Evolutionary conservation across 1,140 invertebrate species (phyloP), one percentile per base, ranked within the genome.

Genomic region (Cyclargus thomasi): DNA sequence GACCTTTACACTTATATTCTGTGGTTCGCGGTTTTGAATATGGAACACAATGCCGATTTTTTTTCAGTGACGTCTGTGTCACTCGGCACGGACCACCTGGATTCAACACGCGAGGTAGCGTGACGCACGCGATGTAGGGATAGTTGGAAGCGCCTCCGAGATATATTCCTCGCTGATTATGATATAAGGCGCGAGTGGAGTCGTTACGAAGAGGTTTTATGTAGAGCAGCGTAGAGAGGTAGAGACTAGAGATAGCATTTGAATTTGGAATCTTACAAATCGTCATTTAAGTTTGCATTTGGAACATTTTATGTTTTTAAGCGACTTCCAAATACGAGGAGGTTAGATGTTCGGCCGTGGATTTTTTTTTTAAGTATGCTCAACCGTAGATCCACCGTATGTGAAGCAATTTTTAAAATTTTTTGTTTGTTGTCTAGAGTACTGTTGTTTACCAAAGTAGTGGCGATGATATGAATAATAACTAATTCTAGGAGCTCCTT

Each of bases 11-110:
- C 53, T 1, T 17, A 53, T 5, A 17, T n/a, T 17, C 47, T 16
- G 47, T n/a, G 2, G n/a, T 18, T n/a, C 17, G 53, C 1, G 53
- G 10, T 59, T 59, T 59, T 11, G 20, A 59, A 59, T 20, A 21
- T 59, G 7, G 55, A 59, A 59, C 55, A 20, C 4, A 1, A 20
- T 18, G 5, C 8, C 53, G 53, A 55, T 21, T 22, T 22, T 59
- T 59, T 59, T 59, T 59, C 36, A 39, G 23, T 59, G 57, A 67
- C 16, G 59, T 59, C 55, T 63, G 62, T 63, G 62, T 63, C 62
- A n/a, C 62, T 63, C 62, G 62, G 20, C n/a, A n/a, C 55, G 55
- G 62, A 63, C 62, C 62, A 63, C 62, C 62, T 63, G 62, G 62
- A 11, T 29, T 4, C 16, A 17, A 16, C 62, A 63, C 62, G 62